Evolutionary conservation across 2,113 vertebrate species (phyloP), one percentile per base, ranked within the genome.

Genomic region (Odocoileus virginianus): DNA sequence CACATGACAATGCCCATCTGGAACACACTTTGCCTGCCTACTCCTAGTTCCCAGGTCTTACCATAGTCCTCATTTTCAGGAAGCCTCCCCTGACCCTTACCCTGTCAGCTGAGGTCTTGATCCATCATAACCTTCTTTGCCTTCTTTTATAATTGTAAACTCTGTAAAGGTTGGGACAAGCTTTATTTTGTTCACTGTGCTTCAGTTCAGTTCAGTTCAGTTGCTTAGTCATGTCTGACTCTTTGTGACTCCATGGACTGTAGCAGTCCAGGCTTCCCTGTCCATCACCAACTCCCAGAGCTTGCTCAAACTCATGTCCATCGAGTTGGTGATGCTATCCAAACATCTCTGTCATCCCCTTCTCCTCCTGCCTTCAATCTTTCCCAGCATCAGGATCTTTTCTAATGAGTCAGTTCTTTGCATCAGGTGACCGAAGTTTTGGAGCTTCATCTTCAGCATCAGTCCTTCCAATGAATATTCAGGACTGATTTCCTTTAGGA

Each of bases 171-270:
- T 25, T 87, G 64, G 33, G 40, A 27, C 52, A 25, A 17, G 16
- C 4, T 33, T 50, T 76, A 83, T 90, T 83, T 90, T 47, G 47
- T 92, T 78, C 84, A 21, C 23, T 52, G 28, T 67, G 52, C 57
- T 83, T 74, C 67, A 74, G 67, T 71, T 71, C 33, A 64, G 61
- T 64, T 64, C n/a, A 40, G 67, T 74, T 74, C n/a, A 74, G 36
- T 74, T 40, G 36, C 36, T 40, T 40, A 74, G 67, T 40, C 19
- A 6, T 40, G 19, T 74, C 67, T 0, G 0, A 74, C 19, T 71
- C n/a, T n/a, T 71, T 74, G n/a, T 74, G 67, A 36, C 67, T 36
- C 67, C 19, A 36, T 23, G 67, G n/a, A 40, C n/a, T 74, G n/a
- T 5, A 74, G 67, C 10, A 13, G 67, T 71, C n/a, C 67, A 74